A percentile compares a stretch with the other conserved stretches of the same genome.
phyloP scores from a whole-genome alignment of 53 echinoderm and acorn worm species.

The Mesocentrotus franciscanus region DNA sequence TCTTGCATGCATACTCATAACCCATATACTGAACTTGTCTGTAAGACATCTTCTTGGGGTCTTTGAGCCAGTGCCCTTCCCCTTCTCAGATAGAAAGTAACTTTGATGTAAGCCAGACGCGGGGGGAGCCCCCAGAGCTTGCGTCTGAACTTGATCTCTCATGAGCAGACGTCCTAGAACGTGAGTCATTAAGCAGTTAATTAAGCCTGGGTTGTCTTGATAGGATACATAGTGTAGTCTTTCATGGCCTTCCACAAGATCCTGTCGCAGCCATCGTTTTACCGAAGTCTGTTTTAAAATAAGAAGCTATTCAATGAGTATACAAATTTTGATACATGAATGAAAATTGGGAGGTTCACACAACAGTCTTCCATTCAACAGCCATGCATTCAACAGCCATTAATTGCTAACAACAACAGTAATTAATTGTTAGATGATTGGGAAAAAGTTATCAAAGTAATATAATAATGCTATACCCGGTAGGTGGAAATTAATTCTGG shows the following conservation, averaged over 20 bases:
- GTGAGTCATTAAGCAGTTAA: slow-evolving; percentile 18
- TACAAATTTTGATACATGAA: no score
- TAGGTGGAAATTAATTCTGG: no score
- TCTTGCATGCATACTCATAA: not conserved
- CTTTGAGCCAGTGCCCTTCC: not conserved
- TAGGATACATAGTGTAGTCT: not conserved
- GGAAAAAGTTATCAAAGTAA: no score
- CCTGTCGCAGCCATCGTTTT: not conserved
- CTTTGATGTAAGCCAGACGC: not conserved
- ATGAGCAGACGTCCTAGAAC: slow-evolving; percentile 11
- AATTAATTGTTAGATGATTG: no score
- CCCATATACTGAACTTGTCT: not conserved
- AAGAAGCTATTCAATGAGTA: not conserved
- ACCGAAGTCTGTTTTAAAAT: not conserved
- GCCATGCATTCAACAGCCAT: no score
- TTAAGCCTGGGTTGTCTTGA: not conserved
- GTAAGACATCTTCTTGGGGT: not conserved
- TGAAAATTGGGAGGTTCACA: no score
- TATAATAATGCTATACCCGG: no score
- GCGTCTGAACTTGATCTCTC: not conserved
- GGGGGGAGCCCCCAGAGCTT: not conserved
- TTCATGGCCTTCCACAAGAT: not conserved
- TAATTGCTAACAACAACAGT: no score
- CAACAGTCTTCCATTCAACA: no score
- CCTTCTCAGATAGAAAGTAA: not conserved